These are phyloP conservation scores for Anguilla pacifica DNA, from an alignment of 2,797 vertebrate species.

Conservation along the genomic window DNA sequence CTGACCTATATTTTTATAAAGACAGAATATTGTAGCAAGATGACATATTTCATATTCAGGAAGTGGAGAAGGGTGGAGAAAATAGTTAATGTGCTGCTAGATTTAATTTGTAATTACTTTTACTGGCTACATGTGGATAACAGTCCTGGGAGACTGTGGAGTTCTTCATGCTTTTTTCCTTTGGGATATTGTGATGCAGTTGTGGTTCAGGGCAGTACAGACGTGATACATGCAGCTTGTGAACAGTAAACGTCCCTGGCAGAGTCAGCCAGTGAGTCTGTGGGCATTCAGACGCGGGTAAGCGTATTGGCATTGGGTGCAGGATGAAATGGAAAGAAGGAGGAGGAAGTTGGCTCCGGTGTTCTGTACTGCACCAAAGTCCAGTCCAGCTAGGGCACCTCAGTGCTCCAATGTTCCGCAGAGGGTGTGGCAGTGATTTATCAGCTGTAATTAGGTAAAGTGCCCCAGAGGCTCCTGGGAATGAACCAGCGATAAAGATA, in stretches of 20 bases:
- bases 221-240: neutral
- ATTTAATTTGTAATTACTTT: neutral
- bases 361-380: neutral
- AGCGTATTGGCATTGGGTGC: neutral
- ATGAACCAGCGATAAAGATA: conserved; percentile 23
- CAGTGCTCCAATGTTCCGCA: neutral
- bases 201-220: neutral
- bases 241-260: neutral
- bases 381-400: conserved; percentile 23
- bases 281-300: neutral
- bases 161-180: neutral
- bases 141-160: neutral
- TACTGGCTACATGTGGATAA: neutral
- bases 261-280: neutral
- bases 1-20: conserved; percentile 8
- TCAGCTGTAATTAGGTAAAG: conserved; percentile 31
- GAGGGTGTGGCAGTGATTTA: conserved; percentile 24
- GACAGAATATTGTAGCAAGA: neutral
- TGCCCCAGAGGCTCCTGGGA: conserved; percentile 25
- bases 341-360: conserved; percentile 21
- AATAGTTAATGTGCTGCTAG: neutral
- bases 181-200: conserved; percentile 15
- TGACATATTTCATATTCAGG: neutral
- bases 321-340: neutral
- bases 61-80: neutral